Percentiles rank a stretch among this genome's conserved stretches.
Conservation (phyloP, 2,797 vertebrate species). For the Pseudotriccus pelzelni region DNA sequence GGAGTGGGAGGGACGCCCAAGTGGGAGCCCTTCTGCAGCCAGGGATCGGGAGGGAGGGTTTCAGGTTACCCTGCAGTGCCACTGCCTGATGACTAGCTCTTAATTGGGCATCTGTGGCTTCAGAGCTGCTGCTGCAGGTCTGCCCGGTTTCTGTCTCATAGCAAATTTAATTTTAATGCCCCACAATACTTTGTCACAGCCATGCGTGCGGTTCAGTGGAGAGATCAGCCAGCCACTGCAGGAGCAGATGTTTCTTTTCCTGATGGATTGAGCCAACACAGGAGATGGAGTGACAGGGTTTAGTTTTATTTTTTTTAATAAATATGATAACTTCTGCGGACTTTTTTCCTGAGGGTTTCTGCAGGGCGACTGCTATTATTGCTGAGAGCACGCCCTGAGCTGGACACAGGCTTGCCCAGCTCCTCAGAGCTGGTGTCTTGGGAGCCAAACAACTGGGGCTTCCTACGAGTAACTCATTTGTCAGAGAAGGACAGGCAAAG, state of each 20-base stretch:
- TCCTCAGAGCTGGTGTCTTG: background rate
- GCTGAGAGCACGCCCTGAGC: background rate
- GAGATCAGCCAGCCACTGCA: background rate
- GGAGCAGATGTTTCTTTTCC: slow-evolving; percentile 10
- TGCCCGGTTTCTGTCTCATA: fast-evolving
- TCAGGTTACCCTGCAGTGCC: background rate
- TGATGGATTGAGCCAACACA: background rate
- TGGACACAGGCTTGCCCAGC: background rate
- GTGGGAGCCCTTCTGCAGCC: background rate
- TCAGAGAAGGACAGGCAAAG: background rate
- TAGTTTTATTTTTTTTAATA: background rate
- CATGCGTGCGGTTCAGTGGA: fast-evolving
- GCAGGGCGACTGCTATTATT: background rate
- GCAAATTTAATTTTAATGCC: background rate
- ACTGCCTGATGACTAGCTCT: background rate
- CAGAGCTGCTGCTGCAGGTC: background rate
- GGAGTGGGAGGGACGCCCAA: fast-evolving
- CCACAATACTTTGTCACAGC: background rate
- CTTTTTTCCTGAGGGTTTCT: background rate
- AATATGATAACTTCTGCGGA: background rate
- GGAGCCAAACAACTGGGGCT: background rate
- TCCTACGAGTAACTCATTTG: background rate
- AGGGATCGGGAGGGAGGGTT: background rate
- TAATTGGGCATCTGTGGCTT: background rate
- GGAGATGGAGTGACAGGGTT: background rate